Evolutionary conservation across 1,140 invertebrate genomes (phyloP).

Genomic region (Euwallacea fornicatus): DNA sequence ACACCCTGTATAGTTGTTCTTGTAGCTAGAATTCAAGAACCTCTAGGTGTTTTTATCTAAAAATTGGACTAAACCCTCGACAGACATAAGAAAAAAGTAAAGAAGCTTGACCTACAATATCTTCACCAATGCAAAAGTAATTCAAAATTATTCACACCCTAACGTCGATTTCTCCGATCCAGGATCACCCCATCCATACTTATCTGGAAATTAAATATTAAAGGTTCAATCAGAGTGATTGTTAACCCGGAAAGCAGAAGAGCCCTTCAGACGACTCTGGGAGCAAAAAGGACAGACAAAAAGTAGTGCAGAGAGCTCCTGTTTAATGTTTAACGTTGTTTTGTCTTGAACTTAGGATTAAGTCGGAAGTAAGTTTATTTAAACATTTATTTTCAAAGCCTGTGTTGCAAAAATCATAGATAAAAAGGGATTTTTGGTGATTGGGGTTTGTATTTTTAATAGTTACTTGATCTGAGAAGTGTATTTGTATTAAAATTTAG

Average conservation of each 20-base stretch:
- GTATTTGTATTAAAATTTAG: too few relatives aligned
- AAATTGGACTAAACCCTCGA: too few relatives aligned
- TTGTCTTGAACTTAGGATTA: not conserved
- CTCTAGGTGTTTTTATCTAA: too few relatives aligned
- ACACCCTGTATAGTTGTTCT: too few relatives aligned
- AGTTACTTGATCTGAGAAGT: too few relatives aligned
- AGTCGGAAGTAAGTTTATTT: not conserved
- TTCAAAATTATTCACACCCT: too few relatives aligned
- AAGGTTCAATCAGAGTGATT: conserved; percentile 3
- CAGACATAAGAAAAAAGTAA: too few relatives aligned
- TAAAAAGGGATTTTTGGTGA: not conserved
- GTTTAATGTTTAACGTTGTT: conserved; percentile 7
- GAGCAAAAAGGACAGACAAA: not conserved
- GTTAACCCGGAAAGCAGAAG: conserved; percentile 1
- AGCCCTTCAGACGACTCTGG: not conserved
- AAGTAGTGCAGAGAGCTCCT: not conserved
- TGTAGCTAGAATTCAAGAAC: too few relatives aligned
- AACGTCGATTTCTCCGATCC: too few relatives aligned
- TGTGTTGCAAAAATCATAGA: not conserved
- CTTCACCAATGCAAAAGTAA: too few relatives aligned
- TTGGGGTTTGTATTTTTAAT: not conserved
- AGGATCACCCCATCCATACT: not conserved
- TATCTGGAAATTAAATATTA: conserved; percentile 1
- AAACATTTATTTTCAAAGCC: conserved; percentile 1
- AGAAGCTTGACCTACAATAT: too few relatives aligned